phyloP scores from a whole-genome alignment of 2,113 vertebrate genomes.

The Xenopus borealis region DNA sequence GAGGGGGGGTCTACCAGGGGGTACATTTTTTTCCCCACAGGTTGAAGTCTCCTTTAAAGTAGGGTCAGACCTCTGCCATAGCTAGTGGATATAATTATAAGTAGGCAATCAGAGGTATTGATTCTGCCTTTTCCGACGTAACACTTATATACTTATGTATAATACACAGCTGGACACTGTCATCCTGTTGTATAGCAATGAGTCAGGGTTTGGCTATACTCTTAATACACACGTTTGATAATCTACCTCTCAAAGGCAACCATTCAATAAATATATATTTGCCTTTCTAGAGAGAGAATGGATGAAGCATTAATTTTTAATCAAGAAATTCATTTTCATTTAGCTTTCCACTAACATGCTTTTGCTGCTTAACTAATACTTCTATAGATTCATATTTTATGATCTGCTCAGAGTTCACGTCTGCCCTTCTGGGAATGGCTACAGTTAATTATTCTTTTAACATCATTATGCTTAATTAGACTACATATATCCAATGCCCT shows the following conservation, averaged over 20 bases:
- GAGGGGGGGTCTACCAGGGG: too few relatives aligned
- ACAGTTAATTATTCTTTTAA: constrained; percentile 41
- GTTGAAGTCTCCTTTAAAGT: too few relatives aligned
- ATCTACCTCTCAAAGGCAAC: background rate
- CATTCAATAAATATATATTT: constrained; percentile 2
- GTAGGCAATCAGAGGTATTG: too few relatives aligned
- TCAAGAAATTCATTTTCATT: constrained; percentile 26
- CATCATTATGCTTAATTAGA: constrained; percentile 43
- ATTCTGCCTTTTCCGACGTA: too few relatives aligned
- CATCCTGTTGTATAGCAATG: too few relatives aligned
- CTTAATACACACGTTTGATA: too few relatives aligned
- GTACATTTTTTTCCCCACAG: too few relatives aligned
- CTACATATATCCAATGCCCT: constrained; percentile 24
- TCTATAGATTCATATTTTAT: constrained; percentile 21
- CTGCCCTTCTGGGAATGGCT: constrained; percentile 31
- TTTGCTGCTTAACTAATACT: constrained; percentile 3
- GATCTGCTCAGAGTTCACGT: constrained; percentile 10
- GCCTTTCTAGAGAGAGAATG: constrained; percentile 13
- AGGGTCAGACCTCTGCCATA: too few relatives aligned
- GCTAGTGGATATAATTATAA: too few relatives aligned
- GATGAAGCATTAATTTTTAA: constrained; percentile 17
- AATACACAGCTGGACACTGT: too few relatives aligned
- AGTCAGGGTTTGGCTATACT: too few relatives aligned
- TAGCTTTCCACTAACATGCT: constrained; percentile 18
- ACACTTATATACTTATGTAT: too few relatives aligned